Evolutionary conservation across 2,113 vertebrate genomes (phyloP), one percentile per base, ranked within the genome.

Genomic region (Formicarius rufipectus): DNA sequence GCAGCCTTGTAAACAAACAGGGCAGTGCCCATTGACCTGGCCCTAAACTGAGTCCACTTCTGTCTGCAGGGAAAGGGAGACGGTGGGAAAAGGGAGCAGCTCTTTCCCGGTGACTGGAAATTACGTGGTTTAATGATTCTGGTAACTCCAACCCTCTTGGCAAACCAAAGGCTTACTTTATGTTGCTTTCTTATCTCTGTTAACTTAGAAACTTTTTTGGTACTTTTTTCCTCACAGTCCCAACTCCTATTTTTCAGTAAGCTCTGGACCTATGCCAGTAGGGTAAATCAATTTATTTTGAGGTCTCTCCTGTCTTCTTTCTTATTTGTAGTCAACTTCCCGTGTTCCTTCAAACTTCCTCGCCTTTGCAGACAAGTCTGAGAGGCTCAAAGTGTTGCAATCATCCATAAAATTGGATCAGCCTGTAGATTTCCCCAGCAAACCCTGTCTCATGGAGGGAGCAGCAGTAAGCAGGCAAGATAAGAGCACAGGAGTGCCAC

Each of bases 341-440:
- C 5, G 50, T 40, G 22, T 53, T 62, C 52, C 42, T 94, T 88
- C 69, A 58, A 79, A 91, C 27, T 78, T 81, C 23, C 47, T 40
- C 58, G 71, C 44, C 39, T 89, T 87, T 82, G 47, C 40, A 81
- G 56, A 40, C 23, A 19, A 92, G 35, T n/a, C 47, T 68, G 53
- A 95, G 78, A 79, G 50, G 37, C 72, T 68, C 14, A 80, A 94
- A 93, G 55, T n/a, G 53, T 60, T 68, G 49, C 59, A 90, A 31
- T 49, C 67, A 80, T 62, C 80, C 93, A 69, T 66, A 92, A 90
- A 86, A 94, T 90, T 86, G 50, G 72, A 73, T 89, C 73, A 90
- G 55, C 19, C 42, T 77, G 24, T 66, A 87, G 68, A 74, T 64
- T 85, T 92, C 37, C 62, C 12, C 47, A 83, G 75, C 4, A 92